Evolutionary conservation across 2,797 vertebrate species (phyloP).

Genomic region (Cossypha niveicapilla): DNA sequence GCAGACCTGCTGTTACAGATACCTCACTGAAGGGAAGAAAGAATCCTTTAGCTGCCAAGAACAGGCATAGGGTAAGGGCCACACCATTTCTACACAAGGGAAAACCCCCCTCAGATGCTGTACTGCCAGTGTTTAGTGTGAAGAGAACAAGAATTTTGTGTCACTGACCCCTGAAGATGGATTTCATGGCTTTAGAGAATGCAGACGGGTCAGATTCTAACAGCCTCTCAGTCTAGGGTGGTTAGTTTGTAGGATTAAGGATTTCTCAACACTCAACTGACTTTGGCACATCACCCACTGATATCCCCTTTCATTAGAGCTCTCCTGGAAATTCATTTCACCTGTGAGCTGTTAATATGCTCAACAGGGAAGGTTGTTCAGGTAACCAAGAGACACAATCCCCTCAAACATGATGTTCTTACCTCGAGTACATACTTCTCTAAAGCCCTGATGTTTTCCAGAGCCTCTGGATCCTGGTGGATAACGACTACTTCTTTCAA

Average conservation of each 20-base stretch:
- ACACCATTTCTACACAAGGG: not conserved
- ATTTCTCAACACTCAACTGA: not conserved
- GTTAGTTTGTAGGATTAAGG: not conserved
- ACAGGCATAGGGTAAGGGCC: not conserved
- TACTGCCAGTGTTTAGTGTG: not conserved
- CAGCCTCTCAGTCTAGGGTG: not conserved
- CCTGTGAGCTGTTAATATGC: not conserved
- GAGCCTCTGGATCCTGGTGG: conserved; percentile 89
- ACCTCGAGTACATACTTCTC: conserved; percentile 97
- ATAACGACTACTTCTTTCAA: conserved; percentile 96
- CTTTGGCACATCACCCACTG: not conserved
- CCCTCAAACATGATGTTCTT: conserved; percentile 18
- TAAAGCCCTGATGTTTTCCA: conserved; percentile 86
- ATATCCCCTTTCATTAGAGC: not conserved
- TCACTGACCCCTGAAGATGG: not conserved
- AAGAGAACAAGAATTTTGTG: not conserved
- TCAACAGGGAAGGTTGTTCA: not conserved
- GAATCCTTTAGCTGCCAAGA: not conserved
- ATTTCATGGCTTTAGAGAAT: not conserved
- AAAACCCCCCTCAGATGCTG: not conserved
- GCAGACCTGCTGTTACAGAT: not conserved
- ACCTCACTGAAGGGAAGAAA: not conserved
- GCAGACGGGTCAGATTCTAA: not conserved
- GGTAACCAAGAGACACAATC: not conserved
- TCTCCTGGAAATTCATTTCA: not conserved